phyloP scores from a whole-genome alignment of 2,888 invertebrate species.

The Oxystoma pomonae region DNA sequence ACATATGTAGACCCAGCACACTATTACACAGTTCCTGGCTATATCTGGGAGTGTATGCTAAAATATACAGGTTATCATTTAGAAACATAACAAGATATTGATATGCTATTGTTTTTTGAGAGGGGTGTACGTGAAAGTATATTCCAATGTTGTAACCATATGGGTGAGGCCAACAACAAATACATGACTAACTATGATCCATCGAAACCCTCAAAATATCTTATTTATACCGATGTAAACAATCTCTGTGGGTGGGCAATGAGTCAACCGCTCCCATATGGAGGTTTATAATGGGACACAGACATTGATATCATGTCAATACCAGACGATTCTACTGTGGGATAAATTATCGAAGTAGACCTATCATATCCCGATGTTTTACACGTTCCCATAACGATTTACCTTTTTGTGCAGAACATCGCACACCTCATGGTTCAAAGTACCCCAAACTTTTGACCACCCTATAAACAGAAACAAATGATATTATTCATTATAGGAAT shows the following conservation, averaged over 20 bases:
- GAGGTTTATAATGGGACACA: conserved; percentile 15
- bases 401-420: background rate
- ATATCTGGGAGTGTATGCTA: conserved; percentile 35
- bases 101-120: conserved; percentile 35
- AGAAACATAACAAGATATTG: conserved; percentile 32
- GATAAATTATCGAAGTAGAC: background rate
- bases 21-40: conserved; percentile 34
- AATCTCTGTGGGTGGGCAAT: conserved; percentile 29
- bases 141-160: conserved; percentile 29
- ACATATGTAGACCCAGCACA: conserved; percentile 37
- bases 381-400: conserved; percentile 28
- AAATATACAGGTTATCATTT: conserved; percentile 27
- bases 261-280: conserved; percentile 31
- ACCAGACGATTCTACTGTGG: conserved; percentile 17
- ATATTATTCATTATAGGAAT: conserved; percentile 12
- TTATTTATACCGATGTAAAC: conserved; percentile 6
- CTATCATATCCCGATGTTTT: conserved; percentile 39
- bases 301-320: conserved; percentile 16
- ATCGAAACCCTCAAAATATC: conserved; percentile 6
- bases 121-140: conserved; percentile 37
- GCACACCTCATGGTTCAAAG: background rate
- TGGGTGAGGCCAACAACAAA: conserved; percentile 37
- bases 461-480: conserved; percentile 15
- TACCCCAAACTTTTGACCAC: conserved; percentile 20
- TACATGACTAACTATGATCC: conserved; percentile 7